A percentile compares a stretch with the other conserved stretches of the same genome.
These are phyloP conservation scores for Ectemnius continuus DNA, from an alignment of 2,888 invertebrate genomes.

Conservation along the genomic window DNA sequence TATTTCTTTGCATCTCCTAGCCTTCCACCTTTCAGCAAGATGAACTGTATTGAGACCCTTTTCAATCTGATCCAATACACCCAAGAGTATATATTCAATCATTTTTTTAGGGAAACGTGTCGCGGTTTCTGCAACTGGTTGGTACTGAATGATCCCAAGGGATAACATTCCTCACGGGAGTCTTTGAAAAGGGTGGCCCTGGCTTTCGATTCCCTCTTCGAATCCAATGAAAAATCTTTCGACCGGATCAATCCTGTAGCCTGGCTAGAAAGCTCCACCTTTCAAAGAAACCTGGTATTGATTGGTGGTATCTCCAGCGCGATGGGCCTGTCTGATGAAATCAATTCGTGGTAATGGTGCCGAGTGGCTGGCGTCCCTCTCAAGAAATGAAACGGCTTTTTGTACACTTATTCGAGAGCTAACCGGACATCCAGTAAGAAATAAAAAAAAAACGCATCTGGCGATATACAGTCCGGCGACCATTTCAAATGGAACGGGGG, in stretches of 20 bases:
- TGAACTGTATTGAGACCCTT: no score
- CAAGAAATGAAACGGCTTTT: slow-evolving; percentile 32
- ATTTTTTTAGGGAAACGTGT: no score
- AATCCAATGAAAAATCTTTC: slow-evolving; percentile 31
- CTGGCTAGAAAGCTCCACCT: slow-evolving; percentile 33
- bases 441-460: slow-evolving; percentile 13
- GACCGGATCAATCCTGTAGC: slow-evolving; percentile 28
- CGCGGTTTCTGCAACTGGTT: no score
- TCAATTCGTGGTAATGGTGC: slow-evolving; percentile 45
- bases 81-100: no score
- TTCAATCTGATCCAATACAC: no score
- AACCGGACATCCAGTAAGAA: not conserved
- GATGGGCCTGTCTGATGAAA: slow-evolving; percentile 35
- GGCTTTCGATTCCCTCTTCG: no score
- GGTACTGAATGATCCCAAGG: no score
- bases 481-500: not conserved
- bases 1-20: no score
- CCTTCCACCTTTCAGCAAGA: no score
- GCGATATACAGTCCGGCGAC: not conserved
- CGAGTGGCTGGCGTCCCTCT: slow-evolving; percentile 24
- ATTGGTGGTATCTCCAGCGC: slow-evolving; percentile 21
- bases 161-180: no score
- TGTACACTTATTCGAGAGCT: not conserved
- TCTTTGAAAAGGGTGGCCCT: no score
- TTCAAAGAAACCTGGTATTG: slow-evolving; percentile 35